Conservation (phyloP, 2,797 vertebrate species). For the Pygocentrus nattereri region DNA sequence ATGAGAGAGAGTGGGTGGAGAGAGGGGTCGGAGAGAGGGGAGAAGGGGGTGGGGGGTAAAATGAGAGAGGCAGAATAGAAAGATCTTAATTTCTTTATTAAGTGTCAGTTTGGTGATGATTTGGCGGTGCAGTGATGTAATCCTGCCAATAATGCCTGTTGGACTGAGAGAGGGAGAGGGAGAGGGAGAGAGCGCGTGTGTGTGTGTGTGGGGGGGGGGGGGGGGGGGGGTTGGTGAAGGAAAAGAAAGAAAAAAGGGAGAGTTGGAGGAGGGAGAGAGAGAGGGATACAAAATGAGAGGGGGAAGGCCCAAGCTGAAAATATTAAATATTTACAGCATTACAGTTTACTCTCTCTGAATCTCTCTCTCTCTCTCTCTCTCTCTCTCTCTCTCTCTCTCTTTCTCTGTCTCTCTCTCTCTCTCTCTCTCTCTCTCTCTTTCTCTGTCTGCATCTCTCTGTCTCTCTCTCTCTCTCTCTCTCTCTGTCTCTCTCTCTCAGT, state of each 20-base stretch:
- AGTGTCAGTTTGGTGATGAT: neutral
- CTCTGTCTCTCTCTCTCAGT: neutral
- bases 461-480: neutral
- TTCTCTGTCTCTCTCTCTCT: neutral
- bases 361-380: neutral
- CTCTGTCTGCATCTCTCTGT: neutral
- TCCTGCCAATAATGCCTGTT: neutral
- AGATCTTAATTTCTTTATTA: slow-evolving; percentile 13
- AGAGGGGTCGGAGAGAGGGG: slow-evolving; percentile 59
- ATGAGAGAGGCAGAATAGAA: neutral
- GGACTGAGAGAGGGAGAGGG: slow-evolving; percentile 50
- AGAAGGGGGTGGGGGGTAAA: slow-evolving; percentile 14
- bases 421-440: neutral
- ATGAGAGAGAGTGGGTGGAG: slow-evolving; percentile 61
- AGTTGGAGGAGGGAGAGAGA: slow-evolving; percentile 12
- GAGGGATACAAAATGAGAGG: slow-evolving; percentile 13
- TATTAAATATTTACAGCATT: neutral
- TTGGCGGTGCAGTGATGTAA: neutral
- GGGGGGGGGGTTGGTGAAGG: neutral
- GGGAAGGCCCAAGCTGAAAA: neutral
- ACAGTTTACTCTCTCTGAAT: neutral
- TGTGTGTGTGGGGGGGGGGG: too few species aligned
- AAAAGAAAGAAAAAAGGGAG: neutral
- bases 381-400: neutral
- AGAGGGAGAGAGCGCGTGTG: slow-evolving; percentile 37